These are phyloP conservation scores for Sycobia sp. DNA, from an alignment of 1,140 invertebrate species.

Conservation along the genomic window DNA sequence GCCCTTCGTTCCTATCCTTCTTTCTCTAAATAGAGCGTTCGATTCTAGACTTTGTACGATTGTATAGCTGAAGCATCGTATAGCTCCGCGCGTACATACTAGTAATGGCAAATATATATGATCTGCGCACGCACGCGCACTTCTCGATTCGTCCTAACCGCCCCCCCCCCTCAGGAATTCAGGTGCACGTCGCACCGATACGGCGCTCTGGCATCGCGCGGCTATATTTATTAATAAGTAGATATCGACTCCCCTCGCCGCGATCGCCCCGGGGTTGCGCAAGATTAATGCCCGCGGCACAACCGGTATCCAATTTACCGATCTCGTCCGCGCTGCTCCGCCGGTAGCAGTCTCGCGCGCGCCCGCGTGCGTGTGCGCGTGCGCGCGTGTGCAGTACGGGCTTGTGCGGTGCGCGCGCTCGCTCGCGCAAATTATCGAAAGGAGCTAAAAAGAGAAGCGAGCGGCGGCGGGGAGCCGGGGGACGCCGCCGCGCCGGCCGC, in stretches of 20 bases:
- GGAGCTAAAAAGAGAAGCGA: conserved; percentile 8
- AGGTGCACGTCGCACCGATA: too few relatives aligned
- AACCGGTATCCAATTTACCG: conserved; percentile 51
- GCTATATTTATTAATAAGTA: conserved; percentile 51
- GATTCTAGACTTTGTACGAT: too few relatives aligned
- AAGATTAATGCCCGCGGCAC: conserved; percentile 52
- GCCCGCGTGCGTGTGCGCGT: conserved; percentile 37
- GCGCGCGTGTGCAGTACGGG: conserved; percentile 25
- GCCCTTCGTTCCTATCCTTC: too few relatives aligned
- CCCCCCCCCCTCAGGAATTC: too few relatives aligned
- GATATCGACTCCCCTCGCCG: conserved; percentile 33
- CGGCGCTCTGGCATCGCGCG: too few relatives aligned
- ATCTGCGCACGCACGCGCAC: too few relatives aligned
- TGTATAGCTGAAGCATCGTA: too few relatives aligned
- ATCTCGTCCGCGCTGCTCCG: conserved; percentile 43
- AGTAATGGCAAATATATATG: too few relatives aligned
- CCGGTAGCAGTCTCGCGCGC: conserved; percentile 34
- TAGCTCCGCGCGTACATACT: too few relatives aligned
- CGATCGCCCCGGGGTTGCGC: conserved; percentile 43
- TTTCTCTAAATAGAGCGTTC: too few relatives aligned
- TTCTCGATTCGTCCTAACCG: too few relatives aligned
- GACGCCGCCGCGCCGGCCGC: too few relatives aligned
- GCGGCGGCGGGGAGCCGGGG: neutral
- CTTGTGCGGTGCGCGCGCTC: conserved; percentile 19
- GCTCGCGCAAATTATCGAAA: conserved; percentile 16